Base-by-base conservation (phyloP, 2,797 vertebrate species). In the Ctenopoma multispine region DNA sequence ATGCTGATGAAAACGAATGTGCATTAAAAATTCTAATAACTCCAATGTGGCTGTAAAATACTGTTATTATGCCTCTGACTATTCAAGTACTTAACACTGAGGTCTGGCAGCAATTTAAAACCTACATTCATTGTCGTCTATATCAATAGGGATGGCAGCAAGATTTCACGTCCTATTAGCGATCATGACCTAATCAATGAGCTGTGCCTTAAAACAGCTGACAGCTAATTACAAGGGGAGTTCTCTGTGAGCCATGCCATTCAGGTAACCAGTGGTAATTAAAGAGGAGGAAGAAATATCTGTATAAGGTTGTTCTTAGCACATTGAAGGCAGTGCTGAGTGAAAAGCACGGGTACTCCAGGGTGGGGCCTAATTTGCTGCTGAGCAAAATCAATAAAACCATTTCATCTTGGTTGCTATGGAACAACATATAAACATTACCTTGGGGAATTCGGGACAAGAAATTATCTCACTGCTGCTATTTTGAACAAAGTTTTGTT, bases 131-230 rank as follows among this genome's bases (percentile, higher is more conserved):
- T 74, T 81, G 69, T 80, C 59, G 63, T 90, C 51, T 59, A 80
- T 84, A 84, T 90, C 75, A 91, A 85, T 88, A 60, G 65, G 80
- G 62, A 74, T 87, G 82, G 82, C 81, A 81, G 79, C 46, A n/a
- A 71, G 87, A 91, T 87, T 90, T 92, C 89, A 90, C 72, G 63
- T 93, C 85, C 89, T 92, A 80, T 94, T 93, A 92, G 91, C 73
- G 54, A 93, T 94, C 89, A 91, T 82, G 89, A 82, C 88, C 89
- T 86, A 92, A 94, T 94, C 94, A 94, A 95, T 94, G 92, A 92
- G 84, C 90, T 88, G 83, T 88, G 88, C 82, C 69, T 90, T 90
- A 87, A 91, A 94, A 93, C 90, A 92, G 90, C 91, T 92, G 92
- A 94, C 89, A 87, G 92, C 90, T 93, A 93, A 94, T 94, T 93